Evolutionary conservation across 1,140 invertebrate genomes (phyloP).

Genomic region (Charaxes varanes): DNA sequence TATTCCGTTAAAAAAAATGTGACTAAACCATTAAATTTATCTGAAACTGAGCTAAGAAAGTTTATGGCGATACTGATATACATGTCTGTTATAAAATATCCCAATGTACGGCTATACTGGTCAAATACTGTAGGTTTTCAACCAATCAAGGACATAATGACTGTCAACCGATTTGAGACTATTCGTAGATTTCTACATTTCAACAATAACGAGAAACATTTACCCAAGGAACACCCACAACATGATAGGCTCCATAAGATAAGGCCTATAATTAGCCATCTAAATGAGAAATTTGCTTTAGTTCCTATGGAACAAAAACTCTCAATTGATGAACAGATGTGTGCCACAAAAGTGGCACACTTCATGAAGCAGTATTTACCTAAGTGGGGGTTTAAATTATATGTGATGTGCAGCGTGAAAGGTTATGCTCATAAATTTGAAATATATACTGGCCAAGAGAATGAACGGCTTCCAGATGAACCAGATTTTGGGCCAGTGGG

Average conservation of each 20-base stretch:
- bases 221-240: slow-evolving; percentile 34
- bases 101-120: slow-evolving; percentile 31
- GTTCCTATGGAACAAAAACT: slow-evolving; percentile 15
- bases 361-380: slow-evolving; percentile 54
- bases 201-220: slow-evolving; percentile 32
- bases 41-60: slow-evolving; percentile 38
- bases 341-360: slow-evolving; percentile 18
- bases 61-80: slow-evolving; percentile 36
- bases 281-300: slow-evolving; percentile 31
- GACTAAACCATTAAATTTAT: slow-evolving; percentile 29
- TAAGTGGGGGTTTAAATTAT: slow-evolving; percentile 62
- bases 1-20: slow-evolving; percentile 32
- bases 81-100: slow-evolving; percentile 36
- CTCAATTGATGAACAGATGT: slow-evolving; percentile 21
- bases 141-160: slow-evolving; percentile 27
- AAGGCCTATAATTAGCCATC: slow-evolving; percentile 34
- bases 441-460: slow-evolving; percentile 45
- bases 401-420: slow-evolving; percentile 32
- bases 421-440: slow-evolving; percentile 59
- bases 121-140: neutral
- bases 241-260: slow-evolving; percentile 48
- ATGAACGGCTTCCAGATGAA: slow-evolving; percentile 27
- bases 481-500: slow-evolving; percentile 32
- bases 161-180: slow-evolving; percentile 37
- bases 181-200: slow-evolving; percentile 34